Conservation (phyloP, 2,797 vertebrate species). For the Dipus sagitta region DNA sequence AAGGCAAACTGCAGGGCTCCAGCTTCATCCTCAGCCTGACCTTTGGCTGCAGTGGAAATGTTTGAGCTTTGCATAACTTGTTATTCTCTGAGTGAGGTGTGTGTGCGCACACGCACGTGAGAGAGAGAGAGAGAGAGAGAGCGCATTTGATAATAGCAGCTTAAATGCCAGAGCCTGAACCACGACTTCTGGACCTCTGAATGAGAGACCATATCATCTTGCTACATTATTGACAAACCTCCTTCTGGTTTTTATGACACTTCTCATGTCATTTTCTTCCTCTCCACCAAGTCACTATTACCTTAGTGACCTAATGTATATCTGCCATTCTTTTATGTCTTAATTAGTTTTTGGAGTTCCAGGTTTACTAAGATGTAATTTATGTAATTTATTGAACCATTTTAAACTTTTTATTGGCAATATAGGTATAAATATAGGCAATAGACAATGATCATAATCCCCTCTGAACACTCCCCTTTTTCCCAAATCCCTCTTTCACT, state of each 20-base stretch:
- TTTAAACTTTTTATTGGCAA: background rate
- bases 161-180: background rate
- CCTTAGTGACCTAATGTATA: background rate
- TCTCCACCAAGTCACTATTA: background rate
- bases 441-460: too few relatives aligned
- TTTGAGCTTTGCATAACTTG: conserved; percentile 77
- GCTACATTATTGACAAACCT: background rate
- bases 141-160: conserved; percentile 18
- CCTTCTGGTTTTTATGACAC: background rate
- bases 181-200: background rate
- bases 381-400: conserved; percentile 1
- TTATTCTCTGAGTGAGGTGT: conserved; percentile 52
- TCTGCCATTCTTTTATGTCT: background rate
- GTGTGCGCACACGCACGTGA: too few relatives aligned
- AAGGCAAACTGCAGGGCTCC: conserved; percentile 84
- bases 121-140: background rate
- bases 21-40: conserved; percentile 81
- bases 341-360: background rate
- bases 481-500: too few relatives aligned
- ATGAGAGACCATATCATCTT: background rate
- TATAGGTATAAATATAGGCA: background rate
- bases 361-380: conserved; percentile 1
- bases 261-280: background rate
- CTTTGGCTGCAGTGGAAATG: conserved; percentile 80
- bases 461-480: too few relatives aligned